phyloP scores from a whole-genome alignment of 2,113 vertebrate species.

The Strix aluco region DNA sequence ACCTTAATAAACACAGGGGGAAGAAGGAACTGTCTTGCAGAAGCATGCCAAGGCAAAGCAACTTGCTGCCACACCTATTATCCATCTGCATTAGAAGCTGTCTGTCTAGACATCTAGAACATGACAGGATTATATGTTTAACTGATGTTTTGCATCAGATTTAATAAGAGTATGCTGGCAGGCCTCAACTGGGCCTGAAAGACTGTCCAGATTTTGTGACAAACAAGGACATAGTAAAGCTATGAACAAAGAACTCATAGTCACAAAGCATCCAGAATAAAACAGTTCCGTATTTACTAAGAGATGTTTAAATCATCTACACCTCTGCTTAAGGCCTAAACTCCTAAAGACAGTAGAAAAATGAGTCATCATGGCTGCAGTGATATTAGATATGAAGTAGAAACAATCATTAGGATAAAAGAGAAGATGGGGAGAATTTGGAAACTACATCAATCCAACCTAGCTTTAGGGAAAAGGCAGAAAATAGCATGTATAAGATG shows the following conservation, averaged over 20 bases:
- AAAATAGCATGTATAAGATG: not conserved
- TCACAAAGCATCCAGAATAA: not conserved
- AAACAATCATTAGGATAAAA: not conserved
- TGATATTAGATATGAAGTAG: not conserved
- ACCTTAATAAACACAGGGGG: not conserved
- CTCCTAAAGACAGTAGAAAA: not conserved
- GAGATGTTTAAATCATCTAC: not conserved
- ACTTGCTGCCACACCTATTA: not conserved
- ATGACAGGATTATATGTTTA: not conserved
- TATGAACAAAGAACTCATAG: not conserved
- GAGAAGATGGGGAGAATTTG: not conserved
- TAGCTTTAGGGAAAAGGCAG: not conserved
- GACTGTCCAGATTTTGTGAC: not conserved
- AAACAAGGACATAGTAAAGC: not conserved
- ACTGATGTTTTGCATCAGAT: not conserved
- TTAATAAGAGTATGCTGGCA: not conserved
- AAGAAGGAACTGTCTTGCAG: not conserved
- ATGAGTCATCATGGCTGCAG: not conserved
- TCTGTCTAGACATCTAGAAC: not conserved
- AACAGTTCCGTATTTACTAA: not conserved
- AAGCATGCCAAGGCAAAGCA: not conserved
- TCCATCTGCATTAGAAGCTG: not conserved
- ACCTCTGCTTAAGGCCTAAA: not conserved
- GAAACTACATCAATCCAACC: rapidly evolving
- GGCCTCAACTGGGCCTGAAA: not conserved